A percentile compares a stretch with the other conserved stretches of the same genome.
Conservation (phyloP, 2,797 vertebrate species). For the Enteromius argenteus region DNA sequence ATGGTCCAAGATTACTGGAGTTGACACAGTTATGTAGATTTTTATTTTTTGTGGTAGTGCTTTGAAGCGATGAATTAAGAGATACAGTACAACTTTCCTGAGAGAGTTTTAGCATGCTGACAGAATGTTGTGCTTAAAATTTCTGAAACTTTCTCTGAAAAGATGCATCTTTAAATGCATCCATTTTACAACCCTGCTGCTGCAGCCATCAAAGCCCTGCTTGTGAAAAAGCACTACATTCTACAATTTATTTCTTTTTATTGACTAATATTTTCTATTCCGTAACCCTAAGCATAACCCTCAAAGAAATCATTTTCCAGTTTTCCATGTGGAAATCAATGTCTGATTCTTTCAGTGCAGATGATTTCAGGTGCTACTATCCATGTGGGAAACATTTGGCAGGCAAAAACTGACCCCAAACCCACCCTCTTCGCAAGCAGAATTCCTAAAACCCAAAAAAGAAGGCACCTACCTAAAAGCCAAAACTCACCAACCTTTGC, state of each 20-base stretch:
- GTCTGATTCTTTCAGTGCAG: neutral
- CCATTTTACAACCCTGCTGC: neutral
- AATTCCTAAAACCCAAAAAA: neutral
- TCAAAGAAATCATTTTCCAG: neutral
- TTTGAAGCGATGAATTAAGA: slow-evolving; percentile 20
- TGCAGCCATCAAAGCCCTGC: slow-evolving; percentile 3
- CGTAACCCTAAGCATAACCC: neutral
- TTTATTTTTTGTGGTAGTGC: neutral
- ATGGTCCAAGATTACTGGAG: neutral
- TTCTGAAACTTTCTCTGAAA: neutral
- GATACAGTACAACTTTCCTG: slow-evolving; percentile 13
- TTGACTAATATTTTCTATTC: slow-evolving; percentile 17
- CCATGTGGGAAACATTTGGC: neutral
- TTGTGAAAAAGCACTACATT: slow-evolving; percentile 18
- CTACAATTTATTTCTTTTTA: neutral
- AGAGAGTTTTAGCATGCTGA: slow-evolving; percentile 17
- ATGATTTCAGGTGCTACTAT: neutral
- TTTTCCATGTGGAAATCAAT: neutral
- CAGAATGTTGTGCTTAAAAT: slow-evolving; percentile 13
- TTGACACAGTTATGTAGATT: slow-evolving; percentile 18
- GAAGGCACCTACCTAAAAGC: neutral
- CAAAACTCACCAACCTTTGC: neutral
- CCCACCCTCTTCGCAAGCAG: neutral
- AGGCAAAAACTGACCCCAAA: slow-evolving; percentile 6
- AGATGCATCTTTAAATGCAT: neutral